Conservation (phyloP, 2,888 invertebrate genomes). For the Troides aeacus region DNA sequence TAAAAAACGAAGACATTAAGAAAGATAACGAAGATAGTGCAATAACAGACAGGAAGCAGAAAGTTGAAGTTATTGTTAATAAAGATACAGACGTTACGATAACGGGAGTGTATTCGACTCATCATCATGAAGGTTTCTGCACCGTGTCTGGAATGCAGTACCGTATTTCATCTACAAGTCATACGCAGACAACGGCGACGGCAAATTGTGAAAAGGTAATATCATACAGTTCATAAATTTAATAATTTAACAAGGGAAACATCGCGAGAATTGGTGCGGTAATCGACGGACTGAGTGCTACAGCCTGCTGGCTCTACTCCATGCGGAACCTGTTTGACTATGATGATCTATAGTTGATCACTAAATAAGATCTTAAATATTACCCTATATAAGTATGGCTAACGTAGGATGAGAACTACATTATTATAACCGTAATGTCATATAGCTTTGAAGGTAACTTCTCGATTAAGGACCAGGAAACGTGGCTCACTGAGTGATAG, state of each 20-base stretch:
- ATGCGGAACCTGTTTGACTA: too few species aligned
- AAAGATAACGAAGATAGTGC: conserved; percentile 63
- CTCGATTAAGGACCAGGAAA: too few species aligned
- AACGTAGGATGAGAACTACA: too few species aligned
- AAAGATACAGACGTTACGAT: conserved; percentile 94
- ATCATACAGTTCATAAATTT: not conserved
- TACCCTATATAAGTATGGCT: too few species aligned
- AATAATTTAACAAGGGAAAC: not conserved
- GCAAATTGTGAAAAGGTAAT: conserved; percentile 85
- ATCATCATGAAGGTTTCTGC: conserved; percentile 91
- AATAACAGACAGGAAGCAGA: conserved; percentile 70
- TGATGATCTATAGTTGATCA: too few species aligned
- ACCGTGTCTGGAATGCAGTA: conserved; percentile 93
- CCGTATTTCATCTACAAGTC: conserved; percentile 92
- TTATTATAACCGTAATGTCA: too few species aligned
- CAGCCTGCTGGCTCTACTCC: too few species aligned
- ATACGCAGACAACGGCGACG: conserved; percentile 91
- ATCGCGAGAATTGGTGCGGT: too few species aligned
- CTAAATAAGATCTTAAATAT: too few species aligned
- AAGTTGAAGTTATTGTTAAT: conserved; percentile 89
- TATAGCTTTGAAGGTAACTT: too few species aligned
- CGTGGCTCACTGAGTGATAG: too few species aligned
- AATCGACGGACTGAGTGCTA: too few species aligned
- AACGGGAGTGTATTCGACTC: conserved; percentile 91
- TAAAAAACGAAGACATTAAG: conserved; percentile 69